phyloP scores from a whole-genome alignment of 1,140 invertebrate genomes.

The Drosophila sucinea region DNA sequence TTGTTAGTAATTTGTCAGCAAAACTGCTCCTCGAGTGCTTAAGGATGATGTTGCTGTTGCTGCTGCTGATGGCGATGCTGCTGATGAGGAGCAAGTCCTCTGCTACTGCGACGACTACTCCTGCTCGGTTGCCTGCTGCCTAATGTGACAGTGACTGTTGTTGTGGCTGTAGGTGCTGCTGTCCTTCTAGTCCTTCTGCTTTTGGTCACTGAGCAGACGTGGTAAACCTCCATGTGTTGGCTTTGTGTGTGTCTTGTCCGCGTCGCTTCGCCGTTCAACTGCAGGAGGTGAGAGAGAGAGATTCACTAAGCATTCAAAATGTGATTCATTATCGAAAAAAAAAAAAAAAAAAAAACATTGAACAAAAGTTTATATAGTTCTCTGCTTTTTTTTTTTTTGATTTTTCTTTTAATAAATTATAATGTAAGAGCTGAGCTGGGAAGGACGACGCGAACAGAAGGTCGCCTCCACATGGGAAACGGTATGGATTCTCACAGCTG shows the following conservation, averaged over 20 bases:
- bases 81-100: constrained; percentile 20
- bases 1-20: background rate
- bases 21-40: background rate
- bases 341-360: background rate
- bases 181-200: constrained; percentile 23
- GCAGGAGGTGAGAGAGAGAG: constrained; percentile 6
- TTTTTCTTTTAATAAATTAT: constrained; percentile 33
- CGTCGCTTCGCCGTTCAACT: constrained; percentile 61
- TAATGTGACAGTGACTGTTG: constrained; percentile 14
- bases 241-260: constrained; percentile 67
- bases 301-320: constrained; percentile 51
- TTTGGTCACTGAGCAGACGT: constrained; percentile 39
- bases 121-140: constrained; percentile 26
- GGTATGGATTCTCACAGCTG: constrained; percentile 35
- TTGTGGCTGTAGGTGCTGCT: constrained; percentile 15
- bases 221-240: constrained; percentile 69
- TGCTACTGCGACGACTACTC: constrained; percentile 26
- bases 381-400: constrained; percentile 32
- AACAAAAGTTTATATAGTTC: background rate
- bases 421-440: constrained; percentile 31
- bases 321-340: constrained; percentile 52
- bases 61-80: constrained; percentile 43
- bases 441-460: constrained; percentile 21
- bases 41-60: constrained; percentile 20
- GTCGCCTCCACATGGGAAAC: constrained; percentile 39